These are phyloP conservation scores for Pseudochirops cupreus DNA, from an alignment of 2,797 vertebrate genomes.

Conservation along the genomic window DNA sequence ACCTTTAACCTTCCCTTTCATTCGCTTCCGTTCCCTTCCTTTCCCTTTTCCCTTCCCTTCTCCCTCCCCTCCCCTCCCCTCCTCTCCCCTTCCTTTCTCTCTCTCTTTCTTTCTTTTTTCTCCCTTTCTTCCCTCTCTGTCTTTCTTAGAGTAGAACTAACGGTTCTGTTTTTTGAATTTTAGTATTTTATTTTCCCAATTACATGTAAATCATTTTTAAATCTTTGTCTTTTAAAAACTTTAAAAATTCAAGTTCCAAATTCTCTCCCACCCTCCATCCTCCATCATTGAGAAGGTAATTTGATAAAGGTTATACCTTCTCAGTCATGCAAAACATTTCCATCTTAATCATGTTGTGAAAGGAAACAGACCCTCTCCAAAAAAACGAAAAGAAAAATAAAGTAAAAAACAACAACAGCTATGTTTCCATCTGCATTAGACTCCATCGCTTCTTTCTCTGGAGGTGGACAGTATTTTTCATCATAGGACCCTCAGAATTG, in stretches of 20 bases:
- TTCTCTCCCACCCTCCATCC: neutral
- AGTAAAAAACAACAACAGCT: neutral
- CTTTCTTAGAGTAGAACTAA: too few species aligned
- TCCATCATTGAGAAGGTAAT: neutral
- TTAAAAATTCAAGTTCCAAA: neutral
- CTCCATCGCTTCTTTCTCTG: neutral
- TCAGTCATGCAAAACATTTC: neutral
- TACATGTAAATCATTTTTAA: neutral
- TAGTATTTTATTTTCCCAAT: neutral
- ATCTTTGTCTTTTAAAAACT: neutral
- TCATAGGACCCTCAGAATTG: neutral
- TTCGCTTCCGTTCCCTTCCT: too few species aligned
- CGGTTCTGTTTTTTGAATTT: neutral
- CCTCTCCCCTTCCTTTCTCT: too few species aligned
- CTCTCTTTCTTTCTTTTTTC: too few species aligned
- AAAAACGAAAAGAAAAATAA: neutral
- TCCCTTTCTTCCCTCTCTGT: too few species aligned
- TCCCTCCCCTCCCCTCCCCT: too few species aligned
- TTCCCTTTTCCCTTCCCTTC: too few species aligned
- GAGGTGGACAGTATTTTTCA: neutral
- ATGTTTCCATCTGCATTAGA: neutral
- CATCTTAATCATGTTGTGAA: neutral
- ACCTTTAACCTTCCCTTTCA: neutral
- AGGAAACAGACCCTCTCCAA: neutral
- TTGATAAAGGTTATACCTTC: neutral